Percentiles rank a stretch among this genome's conserved stretches.
Evolutionary conservation across 1,140 invertebrate species (phyloP).

Genomic region (Saccostrea cuccullata): DNA sequence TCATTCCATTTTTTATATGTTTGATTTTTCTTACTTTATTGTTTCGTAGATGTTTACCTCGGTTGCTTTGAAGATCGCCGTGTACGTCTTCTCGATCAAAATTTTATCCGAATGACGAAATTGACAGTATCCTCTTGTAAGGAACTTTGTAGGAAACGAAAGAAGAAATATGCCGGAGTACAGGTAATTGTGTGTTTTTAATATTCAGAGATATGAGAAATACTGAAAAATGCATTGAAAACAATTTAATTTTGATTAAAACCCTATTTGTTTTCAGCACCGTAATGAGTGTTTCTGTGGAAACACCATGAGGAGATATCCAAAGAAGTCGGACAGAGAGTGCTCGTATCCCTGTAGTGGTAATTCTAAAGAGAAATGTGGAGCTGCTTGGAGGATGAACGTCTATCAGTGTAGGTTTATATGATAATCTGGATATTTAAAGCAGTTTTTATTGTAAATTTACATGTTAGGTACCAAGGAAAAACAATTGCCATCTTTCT

Average conservation of each 20-base stretch:
- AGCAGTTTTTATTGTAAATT: too few species aligned
- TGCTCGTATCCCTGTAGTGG: slow-evolving; percentile 64
- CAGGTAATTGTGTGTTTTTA: slow-evolving; percentile 18
- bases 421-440: too few species aligned
- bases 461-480: too few species aligned
- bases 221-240: too few species aligned
- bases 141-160: slow-evolving; percentile 5
- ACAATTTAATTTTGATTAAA: too few species aligned
- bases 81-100: slow-evolving; percentile 1
- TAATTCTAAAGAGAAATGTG: slow-evolving; percentile 61
- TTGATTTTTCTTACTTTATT: not conserved
- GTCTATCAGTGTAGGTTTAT: slow-evolving; percentile 56
- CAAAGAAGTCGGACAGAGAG: slow-evolving; percentile 47
- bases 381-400: slow-evolving; percentile 60
- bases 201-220: too few species aligned
- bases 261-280: slow-evolving; percentile 50
- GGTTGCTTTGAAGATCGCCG: slow-evolving; percentile 42
- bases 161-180: slow-evolving; percentile 40
- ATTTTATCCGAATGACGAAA: not conserved
- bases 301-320: slow-evolving; percentile 54
- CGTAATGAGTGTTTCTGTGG: slow-evolving; percentile 65
- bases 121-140: slow-evolving; percentile 38
- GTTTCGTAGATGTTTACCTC: slow-evolving; percentile 26
- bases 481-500: too few species aligned
- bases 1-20: not conserved